phyloP scores from a whole-genome alignment of 2,888 invertebrate genomes.

The Limnephilus rhombicus region DNA sequence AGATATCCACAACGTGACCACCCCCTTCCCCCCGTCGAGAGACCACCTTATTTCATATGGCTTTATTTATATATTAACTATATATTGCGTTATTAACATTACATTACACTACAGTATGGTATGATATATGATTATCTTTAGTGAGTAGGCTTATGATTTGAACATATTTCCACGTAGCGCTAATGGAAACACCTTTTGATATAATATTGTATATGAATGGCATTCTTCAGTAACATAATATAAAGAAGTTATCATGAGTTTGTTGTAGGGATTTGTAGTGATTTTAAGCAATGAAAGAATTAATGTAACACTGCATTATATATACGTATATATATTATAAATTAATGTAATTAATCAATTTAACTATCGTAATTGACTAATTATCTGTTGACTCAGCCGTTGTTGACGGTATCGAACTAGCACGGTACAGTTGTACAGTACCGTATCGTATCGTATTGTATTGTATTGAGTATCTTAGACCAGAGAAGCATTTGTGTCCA shows the following conservation, averaged over 20 bases:
- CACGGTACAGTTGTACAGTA: slow-evolving; percentile 54
- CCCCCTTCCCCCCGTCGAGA: slow-evolving; percentile 29
- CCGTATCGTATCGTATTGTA: slow-evolving; percentile 36
- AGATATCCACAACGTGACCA: slow-evolving; percentile 14
- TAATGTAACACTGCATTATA: slow-evolving; percentile 68
- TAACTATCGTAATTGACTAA: slow-evolving; percentile 80
- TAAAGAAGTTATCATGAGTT: slow-evolving; percentile 28
- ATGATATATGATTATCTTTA: slow-evolving; percentile 56
- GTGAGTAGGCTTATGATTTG: slow-evolving; percentile 58
- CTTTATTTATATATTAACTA: slow-evolving; percentile 58
- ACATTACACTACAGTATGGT: slow-evolving; percentile 52
- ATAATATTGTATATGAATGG: slow-evolving; percentile 41
- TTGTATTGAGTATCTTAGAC: slow-evolving; percentile 49
- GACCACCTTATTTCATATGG: slow-evolving; percentile 51
- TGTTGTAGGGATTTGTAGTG: slow-evolving; percentile 33
- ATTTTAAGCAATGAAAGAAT: slow-evolving; percentile 31
- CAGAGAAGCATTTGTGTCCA: slow-evolving; percentile 54
- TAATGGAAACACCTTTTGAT: slow-evolving; percentile 33
- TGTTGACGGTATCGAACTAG: slow-evolving; percentile 38
- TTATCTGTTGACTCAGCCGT: slow-evolving; percentile 69
- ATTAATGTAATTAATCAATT: slow-evolving; percentile 68
- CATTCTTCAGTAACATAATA: slow-evolving; percentile 26
- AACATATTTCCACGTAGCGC: slow-evolving; percentile 16
- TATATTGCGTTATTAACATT: slow-evolving; percentile 50
- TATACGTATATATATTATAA: slow-evolving; percentile 64